A percentile compares a stretch with the other conserved stretches of the same genome.
phyloP scores from a whole-genome alignment of 2,113 vertebrate genomes.

The Halichoeres trimaculatus region DNA sequence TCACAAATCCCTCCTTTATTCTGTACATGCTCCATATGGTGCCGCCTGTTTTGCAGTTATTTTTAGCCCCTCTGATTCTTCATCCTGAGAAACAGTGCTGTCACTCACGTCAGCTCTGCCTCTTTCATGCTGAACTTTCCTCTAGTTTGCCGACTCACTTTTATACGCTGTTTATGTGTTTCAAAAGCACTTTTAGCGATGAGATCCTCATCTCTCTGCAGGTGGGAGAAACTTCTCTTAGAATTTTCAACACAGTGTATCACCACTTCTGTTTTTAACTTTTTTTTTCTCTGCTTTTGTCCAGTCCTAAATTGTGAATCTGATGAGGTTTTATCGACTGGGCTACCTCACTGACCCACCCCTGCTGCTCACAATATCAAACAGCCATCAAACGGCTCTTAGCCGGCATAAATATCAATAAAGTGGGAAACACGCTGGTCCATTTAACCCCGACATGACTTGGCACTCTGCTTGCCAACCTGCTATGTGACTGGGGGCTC shows the following conservation, averaged over 20 bases:
- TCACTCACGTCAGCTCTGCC: constrained; percentile 40
- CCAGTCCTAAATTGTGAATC: constrained; percentile 7
- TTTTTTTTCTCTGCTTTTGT: neutral
- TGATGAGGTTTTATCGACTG: constrained; percentile 34
- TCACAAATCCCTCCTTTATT: constrained; percentile 33
- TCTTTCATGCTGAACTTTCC: constrained; percentile 36
- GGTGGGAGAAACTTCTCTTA: constrained; percentile 12
- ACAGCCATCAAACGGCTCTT: constrained; percentile 42
- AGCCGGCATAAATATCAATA: constrained; percentile 58
- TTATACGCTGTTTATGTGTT: constrained; percentile 23
- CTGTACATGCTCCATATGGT: constrained; percentile 57
- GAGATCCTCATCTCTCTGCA: constrained; percentile 10
- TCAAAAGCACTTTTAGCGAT: neutral
- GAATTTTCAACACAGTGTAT: constrained; percentile 4
- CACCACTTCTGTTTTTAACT: neutral
- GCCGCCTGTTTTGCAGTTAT: constrained; percentile 59
- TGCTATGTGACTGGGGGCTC: constrained; percentile 26
- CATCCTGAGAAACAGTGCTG: constrained; percentile 50
- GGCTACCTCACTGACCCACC: constrained; percentile 18
- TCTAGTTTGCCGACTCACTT: constrained; percentile 21
- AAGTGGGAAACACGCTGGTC: constrained; percentile 37
- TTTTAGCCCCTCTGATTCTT: constrained; percentile 64
- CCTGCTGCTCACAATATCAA: constrained; percentile 45
- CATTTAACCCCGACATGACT: constrained; percentile 42
- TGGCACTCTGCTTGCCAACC: constrained; percentile 22